phyloP scores from a whole-genome alignment of 2,797 vertebrate genomes.

The Nannoperca obscura region DNA sequence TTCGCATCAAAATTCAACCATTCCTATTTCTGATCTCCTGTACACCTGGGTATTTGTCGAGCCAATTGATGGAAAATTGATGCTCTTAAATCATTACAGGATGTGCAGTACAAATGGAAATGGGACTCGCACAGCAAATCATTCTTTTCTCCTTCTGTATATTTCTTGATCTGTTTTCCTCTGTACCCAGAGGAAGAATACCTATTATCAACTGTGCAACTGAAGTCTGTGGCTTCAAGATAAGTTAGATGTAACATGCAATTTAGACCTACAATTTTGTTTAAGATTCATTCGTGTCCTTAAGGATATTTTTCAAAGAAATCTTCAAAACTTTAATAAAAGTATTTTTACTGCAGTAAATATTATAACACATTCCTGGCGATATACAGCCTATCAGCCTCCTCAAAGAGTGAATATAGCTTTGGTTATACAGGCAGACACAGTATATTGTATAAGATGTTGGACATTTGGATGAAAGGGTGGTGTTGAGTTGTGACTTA shows the following conservation, averaged over 20 bases:
- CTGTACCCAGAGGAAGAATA: neutral
- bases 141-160: neutral
- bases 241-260: neutral
- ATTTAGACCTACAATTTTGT: neutral
- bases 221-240: neutral
- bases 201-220: neutral
- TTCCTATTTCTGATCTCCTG: neutral
- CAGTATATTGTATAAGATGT: neutral
- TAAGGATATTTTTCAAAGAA: neutral
- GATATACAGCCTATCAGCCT: neutral
- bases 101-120: neutral
- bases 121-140: neutral
- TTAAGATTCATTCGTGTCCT: neutral
- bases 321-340: neutral
- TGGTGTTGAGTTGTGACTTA: conserved; percentile 7
- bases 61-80: neutral
- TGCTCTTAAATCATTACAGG: neutral
- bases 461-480: conserved; percentile 10
- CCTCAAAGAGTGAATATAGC: too few species aligned
- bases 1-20: neutral
- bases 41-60: neutral
- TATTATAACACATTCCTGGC: neutral
- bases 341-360: neutral
- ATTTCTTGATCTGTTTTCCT: neutral
- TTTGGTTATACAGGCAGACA: neutral